Conservation (phyloP, 2,113 vertebrate genomes). For the Phalacrocorax aristotelis region DNA sequence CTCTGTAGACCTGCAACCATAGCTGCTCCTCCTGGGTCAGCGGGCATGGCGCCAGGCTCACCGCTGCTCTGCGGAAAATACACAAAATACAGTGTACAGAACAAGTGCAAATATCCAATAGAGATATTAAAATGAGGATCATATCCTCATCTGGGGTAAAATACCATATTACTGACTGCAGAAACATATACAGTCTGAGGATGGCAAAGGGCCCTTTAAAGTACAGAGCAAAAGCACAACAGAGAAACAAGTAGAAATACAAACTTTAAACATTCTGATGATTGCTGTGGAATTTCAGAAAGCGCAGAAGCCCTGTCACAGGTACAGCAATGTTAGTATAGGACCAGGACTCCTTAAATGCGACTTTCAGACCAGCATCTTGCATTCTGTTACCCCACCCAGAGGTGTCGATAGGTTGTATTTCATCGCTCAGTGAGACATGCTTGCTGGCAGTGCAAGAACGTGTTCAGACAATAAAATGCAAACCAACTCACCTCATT, state of each 20-base stretch:
- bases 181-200: accelerated
- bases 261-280: not conserved
- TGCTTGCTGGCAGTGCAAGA: not conserved
- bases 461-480: conserved; percentile 8
- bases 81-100: not conserved
- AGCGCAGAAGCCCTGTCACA: not conserved
- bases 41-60: accelerated
- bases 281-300: not conserved
- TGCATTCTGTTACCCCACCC: not conserved
- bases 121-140: not conserved
- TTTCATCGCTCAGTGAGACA: not conserved
- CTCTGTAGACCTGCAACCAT: not conserved
- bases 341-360: not conserved
- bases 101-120: not conserved
- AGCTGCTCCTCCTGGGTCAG: not conserved
- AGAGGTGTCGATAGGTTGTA: not conserved
- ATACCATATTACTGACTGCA: accelerated
- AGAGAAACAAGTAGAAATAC: not conserved
- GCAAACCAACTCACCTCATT: not conserved
- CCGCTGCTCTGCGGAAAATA: not conserved
- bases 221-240: not conserved
- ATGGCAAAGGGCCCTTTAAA: not conserved
- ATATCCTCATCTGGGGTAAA: not conserved
- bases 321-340: not conserved
- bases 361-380: not conserved